A percentile compares a stretch with the other conserved stretches of the same genome.
Evolutionary conservation across 2,888 invertebrate genomes (phyloP).

Genomic region (Tromatobia lineatoria): DNA sequence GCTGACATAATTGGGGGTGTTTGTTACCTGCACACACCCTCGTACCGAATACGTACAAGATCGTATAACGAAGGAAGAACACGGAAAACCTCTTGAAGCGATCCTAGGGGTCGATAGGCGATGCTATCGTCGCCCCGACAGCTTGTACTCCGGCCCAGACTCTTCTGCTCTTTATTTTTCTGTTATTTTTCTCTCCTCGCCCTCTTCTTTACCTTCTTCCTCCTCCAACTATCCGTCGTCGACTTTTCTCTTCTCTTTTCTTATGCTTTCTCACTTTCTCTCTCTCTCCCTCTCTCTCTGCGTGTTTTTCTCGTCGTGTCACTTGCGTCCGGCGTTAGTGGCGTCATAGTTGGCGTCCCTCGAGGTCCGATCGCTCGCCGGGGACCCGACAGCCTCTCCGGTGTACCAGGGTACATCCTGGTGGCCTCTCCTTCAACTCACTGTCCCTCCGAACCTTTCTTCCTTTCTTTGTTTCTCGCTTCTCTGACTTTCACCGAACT

Average conservation of each 20-base stretch:
- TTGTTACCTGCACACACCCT: slow-evolving; percentile 84
- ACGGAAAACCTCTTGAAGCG: slow-evolving; percentile 85
- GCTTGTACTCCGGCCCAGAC: slow-evolving; percentile 80
- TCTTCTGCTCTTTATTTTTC: slow-evolving; percentile 62
- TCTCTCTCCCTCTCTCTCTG: slow-evolving; percentile 64
- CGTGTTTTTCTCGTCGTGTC: slow-evolving; percentile 50
- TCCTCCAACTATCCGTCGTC: slow-evolving; percentile 58
- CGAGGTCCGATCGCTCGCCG: slow-evolving; percentile 52
- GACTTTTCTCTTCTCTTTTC: slow-evolving; percentile 55
- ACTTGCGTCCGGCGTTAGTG: slow-evolving; percentile 44
- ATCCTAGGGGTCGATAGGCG: slow-evolving; percentile 84
- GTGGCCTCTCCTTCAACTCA: slow-evolving; percentile 35
- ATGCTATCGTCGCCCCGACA: slow-evolving; percentile 83
- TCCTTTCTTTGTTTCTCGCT: slow-evolving; percentile 6
- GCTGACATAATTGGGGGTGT: slow-evolving; percentile 85
- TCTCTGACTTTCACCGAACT: slow-evolving; percentile 26
- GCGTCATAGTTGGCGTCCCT: slow-evolving; percentile 62
- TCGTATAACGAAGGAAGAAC: slow-evolving; percentile 85
- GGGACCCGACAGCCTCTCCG: slow-evolving; percentile 45
- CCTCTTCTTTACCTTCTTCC: slow-evolving; percentile 28
- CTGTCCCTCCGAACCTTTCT: neutral
- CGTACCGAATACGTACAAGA: slow-evolving; percentile 80
- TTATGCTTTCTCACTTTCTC: slow-evolving; percentile 32
- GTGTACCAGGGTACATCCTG: slow-evolving; percentile 39
- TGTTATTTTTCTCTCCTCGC: slow-evolving; percentile 12